phyloP scores from a whole-genome alignment of 1,140 invertebrate species.

The Drosophila miranda region DNA sequence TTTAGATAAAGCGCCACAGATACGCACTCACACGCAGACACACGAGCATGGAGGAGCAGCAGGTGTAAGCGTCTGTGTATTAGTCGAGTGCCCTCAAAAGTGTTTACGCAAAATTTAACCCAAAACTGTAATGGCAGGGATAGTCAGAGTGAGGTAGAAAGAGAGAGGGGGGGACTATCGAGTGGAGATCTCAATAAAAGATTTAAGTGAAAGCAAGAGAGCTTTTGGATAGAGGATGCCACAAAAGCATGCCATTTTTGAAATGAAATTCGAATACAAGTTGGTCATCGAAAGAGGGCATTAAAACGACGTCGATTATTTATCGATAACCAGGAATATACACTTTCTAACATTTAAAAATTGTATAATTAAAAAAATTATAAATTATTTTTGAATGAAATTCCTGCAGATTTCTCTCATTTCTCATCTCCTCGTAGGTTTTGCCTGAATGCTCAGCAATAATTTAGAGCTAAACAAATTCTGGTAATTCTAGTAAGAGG shows the following conservation, averaged over 20 bases:
- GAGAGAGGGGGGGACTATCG: neutral
- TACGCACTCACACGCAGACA: neutral
- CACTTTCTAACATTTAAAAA: no score
- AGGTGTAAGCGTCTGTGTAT: constrained; percentile 13
- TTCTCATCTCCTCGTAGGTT: no score
- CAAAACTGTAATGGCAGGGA: constrained; percentile 18
- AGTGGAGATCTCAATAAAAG: neutral
- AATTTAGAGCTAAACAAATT: constrained; percentile 31
- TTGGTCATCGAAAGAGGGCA: no score
- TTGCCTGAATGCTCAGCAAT: constrained; percentile 10
- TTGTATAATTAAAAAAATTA: no score
- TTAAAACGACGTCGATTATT: no score
- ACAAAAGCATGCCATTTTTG: no score
- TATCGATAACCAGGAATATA: no score
- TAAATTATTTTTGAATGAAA: no score
- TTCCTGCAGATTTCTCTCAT: no score
- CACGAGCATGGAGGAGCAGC: neutral
- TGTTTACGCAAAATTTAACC: constrained; percentile 34
- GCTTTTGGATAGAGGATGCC: neutral
- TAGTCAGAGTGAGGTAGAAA: neutral
- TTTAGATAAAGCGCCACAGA: constrained; percentile 22
- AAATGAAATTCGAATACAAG: no score
- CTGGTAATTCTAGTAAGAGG: constrained; percentile 25
- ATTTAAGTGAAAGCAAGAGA: constrained; percentile 6
- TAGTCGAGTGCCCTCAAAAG: constrained; percentile 16